These are phyloP conservation scores for Mycteria americana DNA, from an alignment of 2,797 vertebrate species.

Conservation along the genomic window DNA sequence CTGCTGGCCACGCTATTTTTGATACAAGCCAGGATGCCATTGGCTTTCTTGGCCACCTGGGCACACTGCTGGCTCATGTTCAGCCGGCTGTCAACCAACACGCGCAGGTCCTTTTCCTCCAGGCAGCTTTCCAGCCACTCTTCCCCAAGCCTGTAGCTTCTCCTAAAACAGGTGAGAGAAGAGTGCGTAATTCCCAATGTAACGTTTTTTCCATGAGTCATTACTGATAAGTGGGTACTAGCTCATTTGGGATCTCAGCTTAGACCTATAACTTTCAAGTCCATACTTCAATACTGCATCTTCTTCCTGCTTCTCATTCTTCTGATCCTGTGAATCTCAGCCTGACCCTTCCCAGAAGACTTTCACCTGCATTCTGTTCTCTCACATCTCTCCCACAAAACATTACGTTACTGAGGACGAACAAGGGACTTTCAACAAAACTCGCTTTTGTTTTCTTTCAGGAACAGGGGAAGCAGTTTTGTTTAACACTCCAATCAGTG, in stretches of 20 bases:
- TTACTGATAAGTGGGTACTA: neutral
- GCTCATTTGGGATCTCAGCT: neutral
- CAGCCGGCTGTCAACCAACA: too few relatives aligned
- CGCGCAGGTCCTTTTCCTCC: too few relatives aligned
- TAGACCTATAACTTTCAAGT: neutral
- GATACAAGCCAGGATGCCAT: too few relatives aligned
- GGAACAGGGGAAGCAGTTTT: neutral
- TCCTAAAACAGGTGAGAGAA: neutral
- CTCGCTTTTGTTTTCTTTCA: neutral
- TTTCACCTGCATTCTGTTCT: neutral
- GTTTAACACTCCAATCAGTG: neutral
- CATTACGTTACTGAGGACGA: neutral
- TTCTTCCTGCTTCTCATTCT: neutral
- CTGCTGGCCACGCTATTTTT: too few relatives aligned
- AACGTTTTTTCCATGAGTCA: neutral
- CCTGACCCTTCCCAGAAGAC: neutral
- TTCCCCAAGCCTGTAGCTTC: neutral
- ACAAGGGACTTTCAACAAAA: neutral
- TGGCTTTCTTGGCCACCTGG: too few relatives aligned
- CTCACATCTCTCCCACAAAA: neutral
- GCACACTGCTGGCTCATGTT: too few relatives aligned
- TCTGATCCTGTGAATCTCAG: neutral
- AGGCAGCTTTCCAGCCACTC: too few relatives aligned
- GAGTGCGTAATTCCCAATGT: neutral
- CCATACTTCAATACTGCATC: neutral